Evolutionary conservation across 2,888 invertebrate genomes (phyloP), one percentile per base, ranked within the genome.

Genomic region (Drosophila tanythrix): DNA sequence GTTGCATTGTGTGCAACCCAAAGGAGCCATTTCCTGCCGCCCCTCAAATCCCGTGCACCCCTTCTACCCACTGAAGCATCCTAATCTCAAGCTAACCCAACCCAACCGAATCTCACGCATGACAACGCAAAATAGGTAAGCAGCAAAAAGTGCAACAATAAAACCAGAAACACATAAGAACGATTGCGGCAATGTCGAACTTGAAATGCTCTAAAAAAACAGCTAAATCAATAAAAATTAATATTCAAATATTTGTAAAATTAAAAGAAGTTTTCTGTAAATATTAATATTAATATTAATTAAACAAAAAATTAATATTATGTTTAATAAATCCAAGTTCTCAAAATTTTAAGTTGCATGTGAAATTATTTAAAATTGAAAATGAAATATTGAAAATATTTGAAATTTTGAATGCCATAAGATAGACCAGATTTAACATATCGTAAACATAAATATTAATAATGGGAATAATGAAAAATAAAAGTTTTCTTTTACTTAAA

Each of bases 91-190:
- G 25, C 52, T n/a, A 52, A 70, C 46, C 43, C 27, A 72, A 21
- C 64, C 46, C 53, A 43, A 58, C 58, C 40, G 59, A 66, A 70
- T 61, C 60, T 69, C 65, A 74, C 48, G 71, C 81, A 68, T 68
- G 76, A 65, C 81, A 76, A 57, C 62, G 62, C 52, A 18, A 65
- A 71, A 74, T 66, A 76, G 80, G 76, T 64, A 65, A 78, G 70
- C 70, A 72, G 72, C 76, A 59, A 51, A 50, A 72, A 62, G 48
- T 61, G 58, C 60, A 75, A 64, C 76, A 79, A 67, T 64, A 62
- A 61, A 64, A 50, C 46, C 40, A 59, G 31, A 15, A 50, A 40
- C 21, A 40, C 21, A 15, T 5, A 13, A 8, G 21, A 21, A 1
- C 21, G 21, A 77, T 36, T 27, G 0, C 1, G 15, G 40, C 11